These are phyloP conservation scores for Bombus sibiricus DNA, from an alignment of 1,140 invertebrate genomes.

Conservation along the genomic window DNA sequence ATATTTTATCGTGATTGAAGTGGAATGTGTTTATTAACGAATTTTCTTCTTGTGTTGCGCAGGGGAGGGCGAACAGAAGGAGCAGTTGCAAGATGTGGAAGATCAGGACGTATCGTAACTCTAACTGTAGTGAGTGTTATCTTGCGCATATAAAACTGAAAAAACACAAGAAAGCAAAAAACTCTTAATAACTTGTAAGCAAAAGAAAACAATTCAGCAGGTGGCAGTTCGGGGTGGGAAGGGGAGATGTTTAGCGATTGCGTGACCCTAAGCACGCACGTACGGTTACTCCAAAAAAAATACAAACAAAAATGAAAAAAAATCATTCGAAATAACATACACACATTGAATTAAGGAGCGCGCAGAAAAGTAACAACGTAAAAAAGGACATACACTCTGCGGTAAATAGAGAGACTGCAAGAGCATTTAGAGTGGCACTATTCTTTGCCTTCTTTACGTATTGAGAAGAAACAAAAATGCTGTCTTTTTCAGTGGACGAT, in stretches of 20 bases:
- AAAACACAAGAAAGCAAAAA: conserved; percentile 78
- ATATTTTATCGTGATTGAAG: not conserved
- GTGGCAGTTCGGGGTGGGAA: conserved; percentile 75
- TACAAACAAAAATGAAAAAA: conserved; percentile 51
- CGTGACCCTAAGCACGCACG: conserved; percentile 75
- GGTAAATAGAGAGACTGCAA: conserved; percentile 77
- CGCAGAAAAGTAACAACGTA: conserved; percentile 59
- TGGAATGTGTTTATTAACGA: not conserved
- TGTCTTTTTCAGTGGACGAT: conserved; percentile 53
- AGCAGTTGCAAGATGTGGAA: conserved; percentile 94
- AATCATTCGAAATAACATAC: conserved; percentile 47
- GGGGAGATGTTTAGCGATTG: conserved; percentile 78
- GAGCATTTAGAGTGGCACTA: conserved; percentile 76
- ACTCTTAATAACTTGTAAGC: conserved; percentile 83
- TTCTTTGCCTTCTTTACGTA: conserved; percentile 62
- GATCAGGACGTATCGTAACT: conserved; percentile 96
- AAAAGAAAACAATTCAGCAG: conserved; percentile 80
- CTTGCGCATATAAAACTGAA: conserved; percentile 81
- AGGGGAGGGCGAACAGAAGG: conserved; percentile 94
- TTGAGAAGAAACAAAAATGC: conserved; percentile 41
- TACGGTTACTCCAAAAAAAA: conserved; percentile 76
- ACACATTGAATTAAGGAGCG: conserved; percentile 44
- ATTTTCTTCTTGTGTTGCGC: conserved; percentile 67
- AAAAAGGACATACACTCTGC: conserved; percentile 67
- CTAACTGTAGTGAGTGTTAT: conserved; percentile 82